These are phyloP conservation scores for Hippoglossus stenolepis DNA, from an alignment of 2,113 vertebrate species.

Conservation along the genomic window DNA sequence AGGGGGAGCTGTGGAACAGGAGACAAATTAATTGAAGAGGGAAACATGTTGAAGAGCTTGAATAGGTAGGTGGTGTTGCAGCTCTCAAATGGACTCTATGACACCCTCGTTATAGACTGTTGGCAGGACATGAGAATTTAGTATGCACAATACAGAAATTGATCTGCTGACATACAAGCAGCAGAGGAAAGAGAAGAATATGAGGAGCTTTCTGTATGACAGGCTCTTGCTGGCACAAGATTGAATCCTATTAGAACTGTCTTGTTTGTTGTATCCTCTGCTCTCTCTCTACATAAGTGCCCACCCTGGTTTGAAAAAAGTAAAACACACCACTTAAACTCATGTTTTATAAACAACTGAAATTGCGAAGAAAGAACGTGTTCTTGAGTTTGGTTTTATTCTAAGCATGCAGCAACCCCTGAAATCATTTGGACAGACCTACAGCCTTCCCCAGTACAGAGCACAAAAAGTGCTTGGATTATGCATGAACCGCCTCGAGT, in stretches of 20 bases:
- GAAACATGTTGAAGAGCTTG: background rate
- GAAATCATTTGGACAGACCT: no score
- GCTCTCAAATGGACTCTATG: background rate
- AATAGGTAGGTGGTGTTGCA: constrained; percentile 4
- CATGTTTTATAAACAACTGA: background rate
- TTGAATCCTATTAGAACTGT: constrained; percentile 42
- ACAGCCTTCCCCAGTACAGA: no score
- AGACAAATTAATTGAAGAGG: background rate
- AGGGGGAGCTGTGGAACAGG: background rate
- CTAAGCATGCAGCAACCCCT: no score
- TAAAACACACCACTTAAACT: no score
- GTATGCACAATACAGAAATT: constrained; percentile 37
- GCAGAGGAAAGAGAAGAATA: constrained; percentile 26
- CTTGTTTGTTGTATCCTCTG: constrained; percentile 31
- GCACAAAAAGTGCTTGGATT: no score
- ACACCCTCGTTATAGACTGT: background rate
- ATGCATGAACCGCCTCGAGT: no score
- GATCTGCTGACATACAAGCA: constrained; percentile 13
- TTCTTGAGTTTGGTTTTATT: no score
- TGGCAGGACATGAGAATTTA: constrained; percentile 2
- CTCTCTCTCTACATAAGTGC: background rate
- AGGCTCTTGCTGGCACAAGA: constrained; percentile 35
- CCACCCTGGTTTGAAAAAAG: no score
- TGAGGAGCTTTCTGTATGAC: constrained; percentile 22
- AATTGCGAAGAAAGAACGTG: background rate